Percentiles rank a stretch among this genome's conserved stretches.
Evolutionary conservation across 2,113 vertebrate genomes (phyloP).

Genomic region (Mesocricetus auratus): DNA sequence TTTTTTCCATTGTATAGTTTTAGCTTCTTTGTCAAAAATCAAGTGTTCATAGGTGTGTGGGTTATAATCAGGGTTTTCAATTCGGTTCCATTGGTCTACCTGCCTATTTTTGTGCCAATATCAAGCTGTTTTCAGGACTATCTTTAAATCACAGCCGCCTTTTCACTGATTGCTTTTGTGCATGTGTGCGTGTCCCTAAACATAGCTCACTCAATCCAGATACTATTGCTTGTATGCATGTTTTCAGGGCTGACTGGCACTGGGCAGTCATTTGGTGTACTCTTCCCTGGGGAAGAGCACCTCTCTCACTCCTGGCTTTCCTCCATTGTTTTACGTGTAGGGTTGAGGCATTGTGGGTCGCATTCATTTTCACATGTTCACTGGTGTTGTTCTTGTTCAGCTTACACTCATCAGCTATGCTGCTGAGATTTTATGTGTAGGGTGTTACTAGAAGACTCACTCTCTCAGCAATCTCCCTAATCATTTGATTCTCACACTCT

Average conservation of each 20-base stretch:
- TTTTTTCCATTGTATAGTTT: no score
- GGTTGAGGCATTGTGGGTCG: not conserved
- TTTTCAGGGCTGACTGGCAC: not conserved
- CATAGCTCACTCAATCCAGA: not conserved
- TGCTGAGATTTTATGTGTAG: not conserved
- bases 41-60: no score
- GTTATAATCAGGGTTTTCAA: no score
- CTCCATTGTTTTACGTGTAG: not conserved
- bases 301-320: not conserved
- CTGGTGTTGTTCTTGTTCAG: not conserved
- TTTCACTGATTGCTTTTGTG: not conserved
- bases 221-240: not conserved
- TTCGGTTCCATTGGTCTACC: no score
- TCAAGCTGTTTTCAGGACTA: no score
- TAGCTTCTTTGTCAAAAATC: no score
- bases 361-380: not conserved
- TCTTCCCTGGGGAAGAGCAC: not conserved
- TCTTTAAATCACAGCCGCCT: no score
- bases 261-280: not conserved
- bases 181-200: not conserved
- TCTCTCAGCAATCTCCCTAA: not conserved
- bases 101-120: no score
- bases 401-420: not conserved
- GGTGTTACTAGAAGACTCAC: not conserved
- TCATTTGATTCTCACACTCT: not conserved